Percentiles rank a stretch among this genome's conserved stretches.
These are phyloP conservation scores for Rhagologus leucostigma DNA, from an alignment of 2,113 vertebrate genomes.

Conservation along the genomic window DNA sequence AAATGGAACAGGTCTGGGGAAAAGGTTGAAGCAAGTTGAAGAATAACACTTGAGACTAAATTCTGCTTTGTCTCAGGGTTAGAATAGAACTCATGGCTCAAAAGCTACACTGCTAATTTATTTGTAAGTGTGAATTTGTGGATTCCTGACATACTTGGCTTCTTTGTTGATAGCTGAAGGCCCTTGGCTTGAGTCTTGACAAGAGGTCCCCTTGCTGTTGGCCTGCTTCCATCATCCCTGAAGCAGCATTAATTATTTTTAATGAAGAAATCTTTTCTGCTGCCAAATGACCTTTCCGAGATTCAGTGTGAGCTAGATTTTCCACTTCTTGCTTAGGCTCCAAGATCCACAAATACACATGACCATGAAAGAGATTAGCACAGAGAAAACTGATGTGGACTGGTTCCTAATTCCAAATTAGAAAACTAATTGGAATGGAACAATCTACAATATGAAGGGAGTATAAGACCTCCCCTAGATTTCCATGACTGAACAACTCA, in stretches of 20 bases:
- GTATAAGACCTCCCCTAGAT: not conserved
- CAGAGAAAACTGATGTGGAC: conserved; percentile 31
- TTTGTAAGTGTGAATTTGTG: conserved; percentile 41
- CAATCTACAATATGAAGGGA: not conserved
- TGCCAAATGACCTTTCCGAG: conserved; percentile 54
- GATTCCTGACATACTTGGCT: conserved; percentile 48
- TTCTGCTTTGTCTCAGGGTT: not conserved
- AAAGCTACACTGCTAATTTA: conserved; percentile 10
- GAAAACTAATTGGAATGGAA: conserved; percentile 42
- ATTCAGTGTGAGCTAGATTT: conserved; percentile 40
- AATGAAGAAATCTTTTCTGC: conserved; percentile 53
- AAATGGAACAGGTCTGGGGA: not conserved
- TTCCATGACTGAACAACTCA: not conserved
- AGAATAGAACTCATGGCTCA: not conserved
- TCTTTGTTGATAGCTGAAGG: conserved; percentile 34
- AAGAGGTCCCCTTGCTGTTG: conserved; percentile 50
- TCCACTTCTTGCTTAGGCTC: conserved; percentile 40
- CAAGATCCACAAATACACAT: conserved; percentile 34
- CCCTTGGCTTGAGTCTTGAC: conserved; percentile 46
- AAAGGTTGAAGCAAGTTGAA: not conserved
- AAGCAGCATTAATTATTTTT: conserved; percentile 66
- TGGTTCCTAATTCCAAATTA: conserved; percentile 9
- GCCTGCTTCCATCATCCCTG: conserved; percentile 39
- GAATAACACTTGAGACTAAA: not conserved
- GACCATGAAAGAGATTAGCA: conserved; percentile 33